These are phyloP conservation scores for Darevskia mixta DNA, from an alignment of 2,797 vertebrate species.

Conservation along the genomic window DNA sequence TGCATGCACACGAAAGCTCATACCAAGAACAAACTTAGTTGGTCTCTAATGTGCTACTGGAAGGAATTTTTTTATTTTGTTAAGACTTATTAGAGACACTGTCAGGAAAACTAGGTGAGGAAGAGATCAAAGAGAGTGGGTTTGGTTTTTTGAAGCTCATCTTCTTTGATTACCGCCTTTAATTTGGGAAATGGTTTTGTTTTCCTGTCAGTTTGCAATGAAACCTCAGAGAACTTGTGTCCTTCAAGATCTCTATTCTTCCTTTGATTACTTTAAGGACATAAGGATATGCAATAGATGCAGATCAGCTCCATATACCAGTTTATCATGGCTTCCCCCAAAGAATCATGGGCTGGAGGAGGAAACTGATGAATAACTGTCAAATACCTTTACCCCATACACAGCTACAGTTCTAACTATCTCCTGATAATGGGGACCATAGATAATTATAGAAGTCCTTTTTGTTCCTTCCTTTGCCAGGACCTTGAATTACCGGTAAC, in stretches of 20 bases:
- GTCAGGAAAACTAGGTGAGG: background rate
- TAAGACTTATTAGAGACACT: background rate
- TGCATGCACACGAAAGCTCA: no score
- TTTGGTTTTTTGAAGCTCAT: background rate
- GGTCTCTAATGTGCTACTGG: no score
- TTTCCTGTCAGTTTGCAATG: background rate
- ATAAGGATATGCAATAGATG: background rate
- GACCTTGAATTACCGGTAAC: conserved; percentile 9
- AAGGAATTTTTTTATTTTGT: no score
- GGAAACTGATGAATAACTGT: background rate
- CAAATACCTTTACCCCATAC: background rate
- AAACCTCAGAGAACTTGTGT: background rate
- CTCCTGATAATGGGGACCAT: background rate
- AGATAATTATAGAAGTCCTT: background rate
- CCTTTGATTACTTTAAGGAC: background rate
- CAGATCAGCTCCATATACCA: background rate
- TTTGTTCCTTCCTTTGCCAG: background rate
- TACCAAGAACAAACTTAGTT: no score
- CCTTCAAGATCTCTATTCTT: background rate
- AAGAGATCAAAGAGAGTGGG: background rate
- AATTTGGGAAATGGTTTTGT: conserved; percentile 2
- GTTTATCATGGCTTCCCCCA: background rate
- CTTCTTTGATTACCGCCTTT: conserved; percentile 10
- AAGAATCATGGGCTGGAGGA: background rate
- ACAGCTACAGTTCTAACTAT: background rate